A percentile compares a stretch with the other conserved stretches of the same genome.
phyloP scores from a whole-genome alignment of 2,888 invertebrate species.

The Yponomeuta evonymella region DNA sequence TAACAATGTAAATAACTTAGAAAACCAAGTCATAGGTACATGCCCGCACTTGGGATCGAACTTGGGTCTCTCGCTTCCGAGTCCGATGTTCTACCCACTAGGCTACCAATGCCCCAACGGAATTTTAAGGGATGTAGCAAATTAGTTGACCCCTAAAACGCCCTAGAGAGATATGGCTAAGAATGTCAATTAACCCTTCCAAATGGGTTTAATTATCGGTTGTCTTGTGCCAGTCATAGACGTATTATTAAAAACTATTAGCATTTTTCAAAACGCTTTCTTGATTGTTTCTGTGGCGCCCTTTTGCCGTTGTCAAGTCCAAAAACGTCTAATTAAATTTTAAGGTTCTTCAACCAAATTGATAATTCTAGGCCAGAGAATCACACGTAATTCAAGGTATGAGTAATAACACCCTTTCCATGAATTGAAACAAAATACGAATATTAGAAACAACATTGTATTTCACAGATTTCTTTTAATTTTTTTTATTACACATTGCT shows the following conservation, averaged over 20 bases:
- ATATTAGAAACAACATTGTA: constrained; percentile 15
- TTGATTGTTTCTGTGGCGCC: constrained; percentile 41
- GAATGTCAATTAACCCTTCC: constrained; percentile 36
- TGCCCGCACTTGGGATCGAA: too few relatives aligned
- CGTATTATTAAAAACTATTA: constrained; percentile 70
- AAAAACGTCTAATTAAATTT: constrained; percentile 60
- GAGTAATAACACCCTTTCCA: background rate
- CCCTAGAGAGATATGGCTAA: constrained; percentile 17
- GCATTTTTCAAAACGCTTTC: constrained; percentile 46
- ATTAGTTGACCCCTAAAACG: constrained; percentile 21
- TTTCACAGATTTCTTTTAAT: background rate
- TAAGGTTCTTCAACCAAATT: constrained; percentile 39
- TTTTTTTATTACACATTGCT: background rate
- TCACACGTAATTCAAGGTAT: too few relatives aligned
- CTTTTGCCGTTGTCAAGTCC: constrained; percentile 43
- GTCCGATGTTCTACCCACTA: too few relatives aligned
- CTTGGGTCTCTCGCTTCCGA: too few relatives aligned
- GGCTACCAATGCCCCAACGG: too few relatives aligned
- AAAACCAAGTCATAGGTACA: too few relatives aligned
- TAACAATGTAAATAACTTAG: too few relatives aligned
- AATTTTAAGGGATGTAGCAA: background rate
- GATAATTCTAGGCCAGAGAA: background rate
- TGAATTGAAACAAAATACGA: constrained; percentile 14
- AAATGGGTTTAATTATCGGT: constrained; percentile 61
- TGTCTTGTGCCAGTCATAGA: constrained; percentile 61